Conservation (phyloP, 2,888 invertebrate species). For the Synanthedon tipuliformis region DNA sequence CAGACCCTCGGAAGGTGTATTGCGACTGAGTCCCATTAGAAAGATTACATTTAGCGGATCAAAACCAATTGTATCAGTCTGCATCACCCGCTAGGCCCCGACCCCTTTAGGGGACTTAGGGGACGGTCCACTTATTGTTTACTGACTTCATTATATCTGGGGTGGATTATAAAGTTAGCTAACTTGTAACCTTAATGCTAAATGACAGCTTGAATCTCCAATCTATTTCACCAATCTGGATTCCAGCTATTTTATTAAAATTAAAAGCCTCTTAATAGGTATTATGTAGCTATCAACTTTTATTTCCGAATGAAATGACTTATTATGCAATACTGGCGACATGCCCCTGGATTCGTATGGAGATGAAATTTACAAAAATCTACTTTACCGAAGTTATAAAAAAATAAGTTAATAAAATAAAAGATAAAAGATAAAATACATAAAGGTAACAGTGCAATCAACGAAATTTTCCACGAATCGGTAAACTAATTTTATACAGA, state of each 20-base stretch:
- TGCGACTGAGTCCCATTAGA: background rate
- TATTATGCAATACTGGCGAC: background rate
- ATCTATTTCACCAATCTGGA: too few relatives aligned
- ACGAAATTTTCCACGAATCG: too few relatives aligned
- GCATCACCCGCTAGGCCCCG: slow-evolving; percentile 14
- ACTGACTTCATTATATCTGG: background rate
- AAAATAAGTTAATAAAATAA: too few relatives aligned
- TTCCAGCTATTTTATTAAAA: too few relatives aligned
- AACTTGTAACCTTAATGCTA: background rate
- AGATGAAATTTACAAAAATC: background rate
- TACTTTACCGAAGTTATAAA: background rate
- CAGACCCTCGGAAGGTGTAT: background rate
- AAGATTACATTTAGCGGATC: slow-evolving; percentile 19
- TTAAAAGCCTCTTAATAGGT: too few relatives aligned
- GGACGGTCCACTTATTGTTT: background rate
- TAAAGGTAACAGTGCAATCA: too few relatives aligned
- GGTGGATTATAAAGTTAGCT: background rate
- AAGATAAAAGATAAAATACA: too few relatives aligned
- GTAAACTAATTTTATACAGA: too few relatives aligned
- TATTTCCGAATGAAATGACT: too few relatives aligned
- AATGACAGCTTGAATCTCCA: background rate
- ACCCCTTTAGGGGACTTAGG: background rate
- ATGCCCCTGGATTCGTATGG: background rate
- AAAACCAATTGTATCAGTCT: slow-evolving; percentile 32
- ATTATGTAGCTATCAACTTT: too few relatives aligned